Conservation (phyloP, 2,797 vertebrate genomes). For the Sebastes aleutianus region DNA sequence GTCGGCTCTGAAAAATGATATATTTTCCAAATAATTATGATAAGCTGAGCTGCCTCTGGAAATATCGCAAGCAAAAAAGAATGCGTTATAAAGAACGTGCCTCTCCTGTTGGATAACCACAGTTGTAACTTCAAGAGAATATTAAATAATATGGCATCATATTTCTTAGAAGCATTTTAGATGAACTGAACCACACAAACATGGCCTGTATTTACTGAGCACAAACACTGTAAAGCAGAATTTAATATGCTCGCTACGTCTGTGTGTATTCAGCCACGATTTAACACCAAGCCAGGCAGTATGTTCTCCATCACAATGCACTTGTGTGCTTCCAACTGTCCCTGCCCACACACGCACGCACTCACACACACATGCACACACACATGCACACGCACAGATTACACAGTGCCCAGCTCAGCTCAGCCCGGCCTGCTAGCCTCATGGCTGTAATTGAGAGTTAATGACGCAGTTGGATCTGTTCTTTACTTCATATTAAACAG, state of each 20-base stretch:
- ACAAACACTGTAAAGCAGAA: constrained; percentile 35
- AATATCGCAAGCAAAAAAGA: not conserved
- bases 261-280: constrained; percentile 48
- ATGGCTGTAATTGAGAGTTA: constrained; percentile 75
- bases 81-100: not conserved
- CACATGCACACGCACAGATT: constrained; percentile 22
- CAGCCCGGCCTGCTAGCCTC: constrained; percentile 69
- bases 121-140: not conserved
- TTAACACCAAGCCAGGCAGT: constrained; percentile 55
- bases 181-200: constrained; percentile 27
- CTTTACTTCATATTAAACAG: constrained; percentile 77
- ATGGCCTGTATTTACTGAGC: constrained; percentile 34
- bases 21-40: not conserved
- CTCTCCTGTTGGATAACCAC: not conserved
- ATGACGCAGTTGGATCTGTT: constrained; percentile 79
- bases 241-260: constrained; percentile 41
- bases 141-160: not conserved
- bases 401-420: constrained; percentile 42
- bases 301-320: constrained; percentile 60
- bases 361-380: constrained; percentile 9
- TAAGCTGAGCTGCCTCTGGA: not conserved
- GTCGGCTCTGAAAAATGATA: not conserved
- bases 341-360: not conserved
- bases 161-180: constrained; percentile 12
- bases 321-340: constrained; percentile 33